Percentiles rank a stretch among this genome's conserved stretches.
Conservation (phyloP, 1,140 invertebrate genomes). For the Lucilia cuprina region DNA sequence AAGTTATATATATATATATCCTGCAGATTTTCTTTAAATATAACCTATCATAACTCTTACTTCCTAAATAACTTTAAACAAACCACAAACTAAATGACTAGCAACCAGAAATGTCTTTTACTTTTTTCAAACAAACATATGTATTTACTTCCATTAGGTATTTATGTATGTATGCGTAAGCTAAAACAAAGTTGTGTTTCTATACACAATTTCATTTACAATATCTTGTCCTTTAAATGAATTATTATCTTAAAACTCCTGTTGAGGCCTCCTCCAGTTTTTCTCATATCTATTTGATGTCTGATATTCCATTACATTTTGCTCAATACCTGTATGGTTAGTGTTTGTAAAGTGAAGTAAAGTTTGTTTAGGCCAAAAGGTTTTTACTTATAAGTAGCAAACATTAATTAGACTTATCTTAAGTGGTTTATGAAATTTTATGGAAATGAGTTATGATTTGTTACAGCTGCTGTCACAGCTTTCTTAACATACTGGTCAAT, state of each 20-base stretch:
- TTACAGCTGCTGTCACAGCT: slow-evolving; percentile 5
- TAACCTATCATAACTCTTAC: neutral
- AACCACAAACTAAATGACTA: neutral
- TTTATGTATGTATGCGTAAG: too few species aligned
- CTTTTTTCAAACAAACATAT: neutral
- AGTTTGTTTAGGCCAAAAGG: neutral
- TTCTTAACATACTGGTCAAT: neutral
- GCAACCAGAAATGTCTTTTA: neutral
- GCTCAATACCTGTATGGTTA: neutral
- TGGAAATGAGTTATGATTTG: slow-evolving; percentile 35
- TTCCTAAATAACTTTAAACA: neutral
- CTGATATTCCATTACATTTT: neutral
- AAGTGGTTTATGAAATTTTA: slow-evolving; percentile 34
- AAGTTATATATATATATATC: too few species aligned
- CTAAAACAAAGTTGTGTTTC: neutral
- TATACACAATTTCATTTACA: neutral
- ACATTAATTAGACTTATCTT: slow-evolving; percentile 35
- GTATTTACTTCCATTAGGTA: neutral
- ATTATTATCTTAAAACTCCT: neutral
- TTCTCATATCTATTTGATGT: too few species aligned
- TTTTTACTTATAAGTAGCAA: neutral
- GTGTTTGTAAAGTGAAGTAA: neutral
- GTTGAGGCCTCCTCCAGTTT: neutral
- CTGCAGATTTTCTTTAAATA: neutral
- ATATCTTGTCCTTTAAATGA: neutral